These are phyloP conservation scores for Halcyon malimbica DNA, from an alignment of 2,113 vertebrate species.

Conservation along the genomic window DNA sequence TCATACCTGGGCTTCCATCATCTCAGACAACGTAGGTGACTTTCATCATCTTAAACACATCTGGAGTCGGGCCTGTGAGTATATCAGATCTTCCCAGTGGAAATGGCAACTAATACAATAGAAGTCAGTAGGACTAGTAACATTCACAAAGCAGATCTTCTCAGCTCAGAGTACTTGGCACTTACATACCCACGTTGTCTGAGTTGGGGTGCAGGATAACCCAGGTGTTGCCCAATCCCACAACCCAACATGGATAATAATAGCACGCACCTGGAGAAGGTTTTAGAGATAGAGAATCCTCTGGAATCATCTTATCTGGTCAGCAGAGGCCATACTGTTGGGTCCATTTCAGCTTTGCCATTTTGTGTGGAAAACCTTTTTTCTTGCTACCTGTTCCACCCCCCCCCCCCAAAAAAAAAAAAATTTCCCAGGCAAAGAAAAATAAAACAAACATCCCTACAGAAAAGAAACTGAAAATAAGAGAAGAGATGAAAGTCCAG, in stretches of 20 bases:
- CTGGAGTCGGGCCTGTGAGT: background rate
- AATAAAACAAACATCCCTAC: background rate
- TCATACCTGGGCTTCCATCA: background rate
- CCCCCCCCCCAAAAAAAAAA: background rate
- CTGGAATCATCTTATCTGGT: background rate
- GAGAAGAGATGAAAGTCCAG: background rate
- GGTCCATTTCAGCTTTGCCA: background rate
- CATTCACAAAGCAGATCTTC: background rate
- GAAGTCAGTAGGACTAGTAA: background rate
- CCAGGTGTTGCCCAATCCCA: background rate
- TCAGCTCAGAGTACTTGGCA: background rate
- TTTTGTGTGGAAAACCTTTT: background rate
- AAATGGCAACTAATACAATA: background rate
- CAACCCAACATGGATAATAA: background rate
- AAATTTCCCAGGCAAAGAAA: background rate
- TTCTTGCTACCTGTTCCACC: background rate
- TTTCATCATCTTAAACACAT: background rate
- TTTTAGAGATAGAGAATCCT: background rate
- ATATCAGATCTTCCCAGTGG: background rate
- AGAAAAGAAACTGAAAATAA: background rate
- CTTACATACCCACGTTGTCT: accelerated
- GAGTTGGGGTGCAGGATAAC: background rate
- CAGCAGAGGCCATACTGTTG: background rate
- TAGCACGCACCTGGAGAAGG: background rate
- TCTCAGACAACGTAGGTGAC: background rate